Percentiles rank a stretch among this genome's conserved stretches.
Evolutionary conservation across 2,113 vertebrate species (phyloP).

Genomic region (Daboia siamensis): DNA sequence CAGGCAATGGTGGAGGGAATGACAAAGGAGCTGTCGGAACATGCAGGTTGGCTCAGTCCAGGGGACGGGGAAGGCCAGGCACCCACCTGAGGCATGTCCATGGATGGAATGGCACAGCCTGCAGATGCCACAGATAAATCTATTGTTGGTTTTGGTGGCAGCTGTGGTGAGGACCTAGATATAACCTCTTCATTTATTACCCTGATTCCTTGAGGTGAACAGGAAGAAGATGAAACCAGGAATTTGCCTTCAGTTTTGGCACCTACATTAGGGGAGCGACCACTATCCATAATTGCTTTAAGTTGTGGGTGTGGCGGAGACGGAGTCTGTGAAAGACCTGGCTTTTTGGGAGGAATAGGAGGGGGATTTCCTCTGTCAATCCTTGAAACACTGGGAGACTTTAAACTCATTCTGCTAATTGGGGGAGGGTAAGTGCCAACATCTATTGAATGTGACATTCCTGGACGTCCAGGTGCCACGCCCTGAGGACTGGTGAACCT

Average conservation of each 20-base stretch:
- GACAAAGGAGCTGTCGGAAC: slow-evolving; percentile 88
- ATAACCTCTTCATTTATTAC: slow-evolving; percentile 79
- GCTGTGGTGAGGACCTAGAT: slow-evolving; percentile 88
- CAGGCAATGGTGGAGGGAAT: slow-evolving; percentile 85
- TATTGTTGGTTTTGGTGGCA: slow-evolving; percentile 96
- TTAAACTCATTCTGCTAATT: slow-evolving; percentile 74
- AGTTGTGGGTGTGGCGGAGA: slow-evolving; percentile 90
- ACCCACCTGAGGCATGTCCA: slow-evolving; percentile 99
- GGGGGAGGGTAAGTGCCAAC: slow-evolving; percentile 71
- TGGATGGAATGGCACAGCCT: slow-evolving; percentile 87
- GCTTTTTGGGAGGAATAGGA: slow-evolving; percentile 98
- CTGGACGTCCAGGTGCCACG: slow-evolving; percentile 67
- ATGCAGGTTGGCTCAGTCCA: slow-evolving; percentile 87
- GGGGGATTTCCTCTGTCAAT: slow-evolving; percentile 97
- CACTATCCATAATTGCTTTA: slow-evolving; percentile 84
- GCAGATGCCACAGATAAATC: slow-evolving; percentile 86
- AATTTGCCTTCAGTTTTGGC: slow-evolving; percentile 78
- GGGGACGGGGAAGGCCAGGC: slow-evolving; percentile 78
- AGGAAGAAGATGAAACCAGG: slow-evolving; percentile 72
- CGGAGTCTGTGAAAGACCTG: slow-evolving; percentile 95
- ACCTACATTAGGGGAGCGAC: slow-evolving; percentile 79
- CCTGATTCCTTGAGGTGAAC: slow-evolving; percentile 77
- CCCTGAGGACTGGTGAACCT: slow-evolving; percentile 89
- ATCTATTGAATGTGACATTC: slow-evolving; percentile 68
- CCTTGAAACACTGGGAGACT: slow-evolving; percentile 84